Conservation (phyloP, 2,113 vertebrate genomes). For the Carassius auratus region DNA sequence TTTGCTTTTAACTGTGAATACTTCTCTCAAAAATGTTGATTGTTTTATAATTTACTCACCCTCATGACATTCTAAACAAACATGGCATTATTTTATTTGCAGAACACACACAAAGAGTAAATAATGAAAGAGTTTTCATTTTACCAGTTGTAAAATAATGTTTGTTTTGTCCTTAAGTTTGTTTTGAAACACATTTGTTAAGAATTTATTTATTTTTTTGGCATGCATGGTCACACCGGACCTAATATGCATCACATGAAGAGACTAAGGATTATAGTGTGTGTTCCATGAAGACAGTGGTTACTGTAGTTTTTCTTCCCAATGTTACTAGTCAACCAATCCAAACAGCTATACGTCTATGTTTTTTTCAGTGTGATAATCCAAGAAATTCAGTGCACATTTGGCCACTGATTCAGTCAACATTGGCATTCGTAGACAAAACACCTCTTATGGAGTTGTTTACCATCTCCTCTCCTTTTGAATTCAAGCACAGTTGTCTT, state of each 20-base stretch:
- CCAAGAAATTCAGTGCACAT: background rate
- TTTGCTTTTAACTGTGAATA: background rate
- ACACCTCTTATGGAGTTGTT: slow-evolving; percentile 9
- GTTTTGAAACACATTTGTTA: background rate
- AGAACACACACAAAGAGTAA: background rate
- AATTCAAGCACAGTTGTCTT: slow-evolving; percentile 1
- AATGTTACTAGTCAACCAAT: background rate
- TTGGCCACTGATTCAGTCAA: background rate
- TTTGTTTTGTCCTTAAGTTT: background rate
- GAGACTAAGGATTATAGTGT: background rate
- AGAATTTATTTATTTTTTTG: background rate
- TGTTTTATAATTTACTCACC: background rate
- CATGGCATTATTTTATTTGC: background rate
- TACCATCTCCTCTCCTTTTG: background rate
- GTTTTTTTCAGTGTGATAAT: background rate
- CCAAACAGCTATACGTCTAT: background rate
- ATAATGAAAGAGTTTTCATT: background rate
- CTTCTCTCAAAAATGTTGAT: background rate
- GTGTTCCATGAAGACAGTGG: background rate
- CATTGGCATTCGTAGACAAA: background rate
- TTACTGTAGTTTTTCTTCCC: background rate
- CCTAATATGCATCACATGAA: background rate
- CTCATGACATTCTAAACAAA: background rate
- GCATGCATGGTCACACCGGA: background rate
- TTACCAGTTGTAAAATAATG: background rate